These are phyloP conservation scores for Trialeurodes vaporariorum DNA, from an alignment of 1,140 invertebrate species.

Conservation along the genomic window DNA sequence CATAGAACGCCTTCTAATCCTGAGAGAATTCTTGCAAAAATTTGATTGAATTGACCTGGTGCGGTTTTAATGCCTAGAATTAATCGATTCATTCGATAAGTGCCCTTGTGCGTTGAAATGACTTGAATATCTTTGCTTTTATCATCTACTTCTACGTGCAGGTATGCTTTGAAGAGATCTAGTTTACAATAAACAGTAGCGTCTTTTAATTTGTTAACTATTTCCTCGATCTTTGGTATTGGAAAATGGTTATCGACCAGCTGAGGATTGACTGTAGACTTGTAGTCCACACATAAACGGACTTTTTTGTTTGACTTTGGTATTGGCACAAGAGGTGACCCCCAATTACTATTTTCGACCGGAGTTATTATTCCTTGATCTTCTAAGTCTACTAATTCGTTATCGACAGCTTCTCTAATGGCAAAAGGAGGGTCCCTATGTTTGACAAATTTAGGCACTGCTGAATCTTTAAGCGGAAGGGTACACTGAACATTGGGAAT, in stretches of 20 bases:
- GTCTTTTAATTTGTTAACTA: background rate
- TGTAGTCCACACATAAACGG: constrained; percentile 5
- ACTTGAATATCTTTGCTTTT: constrained; percentile 28
- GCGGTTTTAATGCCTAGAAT: constrained; percentile 38
- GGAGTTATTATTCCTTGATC: constrained; percentile 29
- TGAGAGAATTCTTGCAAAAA: constrained; percentile 34
- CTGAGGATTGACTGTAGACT: background rate
- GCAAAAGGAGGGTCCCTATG: too few relatives aligned
- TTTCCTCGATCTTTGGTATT: constrained; percentile 2
- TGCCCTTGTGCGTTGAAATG: too few relatives aligned
- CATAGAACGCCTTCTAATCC: constrained; percentile 23
- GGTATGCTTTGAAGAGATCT: constrained; percentile 27
- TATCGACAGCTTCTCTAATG: too few relatives aligned
- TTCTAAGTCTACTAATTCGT: constrained; percentile 31
- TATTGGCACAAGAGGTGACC: background rate
- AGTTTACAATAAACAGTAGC: constrained; percentile 19
- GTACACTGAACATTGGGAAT: too few relatives aligned
- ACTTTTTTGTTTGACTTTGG: background rate
- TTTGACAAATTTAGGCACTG: too few relatives aligned
- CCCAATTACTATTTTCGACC: constrained; percentile 17
- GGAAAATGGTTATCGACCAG: background rate
- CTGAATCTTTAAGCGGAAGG: too few relatives aligned
- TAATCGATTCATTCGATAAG: constrained; percentile 33
- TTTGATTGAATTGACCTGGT: constrained; percentile 38
- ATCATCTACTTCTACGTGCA: constrained; percentile 27